A percentile compares a stretch with the other conserved stretches of the same genome.
Evolutionary conservation across 2,113 vertebrate species (phyloP).

Genomic region (Prinia subflava): DNA sequence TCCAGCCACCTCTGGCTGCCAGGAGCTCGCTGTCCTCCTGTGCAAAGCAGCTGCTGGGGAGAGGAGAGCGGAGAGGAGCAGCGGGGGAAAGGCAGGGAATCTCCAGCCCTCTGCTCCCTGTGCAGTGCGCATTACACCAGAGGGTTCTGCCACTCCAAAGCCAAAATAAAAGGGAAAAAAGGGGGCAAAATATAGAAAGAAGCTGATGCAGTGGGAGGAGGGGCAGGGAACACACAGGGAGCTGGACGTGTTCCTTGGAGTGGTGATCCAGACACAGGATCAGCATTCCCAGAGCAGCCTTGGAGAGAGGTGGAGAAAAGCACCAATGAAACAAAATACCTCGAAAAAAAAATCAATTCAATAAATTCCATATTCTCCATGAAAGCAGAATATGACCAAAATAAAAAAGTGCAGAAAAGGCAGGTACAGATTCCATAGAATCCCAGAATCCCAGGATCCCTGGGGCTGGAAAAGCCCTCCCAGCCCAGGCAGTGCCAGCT

Average conservation of each 20-base stretch:
- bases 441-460: neutral
- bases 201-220: neutral
- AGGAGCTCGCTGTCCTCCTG: neutral
- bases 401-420: neutral
- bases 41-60: neutral
- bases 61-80: neutral
- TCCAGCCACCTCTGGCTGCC: neutral
- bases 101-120: neutral
- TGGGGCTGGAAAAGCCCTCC: neutral
- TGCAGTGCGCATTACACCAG: too few species aligned
- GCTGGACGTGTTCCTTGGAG: too few species aligned
- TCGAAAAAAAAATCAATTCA: neutral
- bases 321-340: neutral
- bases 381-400: neutral
- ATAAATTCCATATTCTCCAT: neutral
- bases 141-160: neutral
- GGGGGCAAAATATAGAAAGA: fast-evolving
- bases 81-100: neutral
- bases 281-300: neutral
- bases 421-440: neutral
- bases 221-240: neutral
- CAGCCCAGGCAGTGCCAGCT: fast-evolving
- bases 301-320: neutral
- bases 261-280: neutral
- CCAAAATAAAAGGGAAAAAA: neutral